Evolutionary conservation across 2,113 vertebrate species (phyloP).

Genomic region (Myanophis thanlyinensis): DNA sequence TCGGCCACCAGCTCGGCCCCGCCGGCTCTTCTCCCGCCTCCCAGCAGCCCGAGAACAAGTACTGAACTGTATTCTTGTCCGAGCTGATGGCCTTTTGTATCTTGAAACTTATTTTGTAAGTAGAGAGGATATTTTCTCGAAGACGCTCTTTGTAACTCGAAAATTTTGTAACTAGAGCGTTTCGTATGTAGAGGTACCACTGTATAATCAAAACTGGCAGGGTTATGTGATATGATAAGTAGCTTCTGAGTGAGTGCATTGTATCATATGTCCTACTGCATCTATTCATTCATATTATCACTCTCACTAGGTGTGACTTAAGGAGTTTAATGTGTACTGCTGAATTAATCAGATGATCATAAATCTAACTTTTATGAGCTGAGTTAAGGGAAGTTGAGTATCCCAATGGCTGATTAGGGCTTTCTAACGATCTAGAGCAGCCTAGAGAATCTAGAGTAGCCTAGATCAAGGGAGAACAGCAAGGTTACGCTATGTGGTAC

Average conservation of each 20-base stretch:
- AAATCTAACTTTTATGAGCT: background rate
- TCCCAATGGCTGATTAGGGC: background rate
- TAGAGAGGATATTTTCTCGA: too few species aligned
- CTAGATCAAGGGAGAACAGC: background rate
- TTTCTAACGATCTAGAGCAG: background rate
- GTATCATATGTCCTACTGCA: background rate
- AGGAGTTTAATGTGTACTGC: background rate
- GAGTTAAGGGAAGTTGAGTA: background rate
- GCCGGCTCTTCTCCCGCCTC: too few species aligned
- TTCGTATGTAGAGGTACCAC: too few species aligned
- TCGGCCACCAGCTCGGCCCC: too few species aligned
- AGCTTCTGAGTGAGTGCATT: background rate
- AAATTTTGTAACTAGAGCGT: too few species aligned
- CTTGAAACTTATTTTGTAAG: too few species aligned
- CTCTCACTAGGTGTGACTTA: background rate
- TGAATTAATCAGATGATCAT: background rate
- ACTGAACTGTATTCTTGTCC: too few species aligned
- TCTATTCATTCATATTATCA: background rate
- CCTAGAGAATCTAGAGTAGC: background rate
- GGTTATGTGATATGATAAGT: background rate
- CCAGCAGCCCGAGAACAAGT: too few species aligned
- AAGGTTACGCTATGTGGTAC: background rate
- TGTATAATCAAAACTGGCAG: background rate
- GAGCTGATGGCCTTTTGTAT: too few species aligned
- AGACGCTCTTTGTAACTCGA: too few species aligned